Evolutionary conservation across 2,888 invertebrate genomes (phyloP), one percentile per base, ranked within the genome.

Genomic region (Euclidia mi): DNA sequence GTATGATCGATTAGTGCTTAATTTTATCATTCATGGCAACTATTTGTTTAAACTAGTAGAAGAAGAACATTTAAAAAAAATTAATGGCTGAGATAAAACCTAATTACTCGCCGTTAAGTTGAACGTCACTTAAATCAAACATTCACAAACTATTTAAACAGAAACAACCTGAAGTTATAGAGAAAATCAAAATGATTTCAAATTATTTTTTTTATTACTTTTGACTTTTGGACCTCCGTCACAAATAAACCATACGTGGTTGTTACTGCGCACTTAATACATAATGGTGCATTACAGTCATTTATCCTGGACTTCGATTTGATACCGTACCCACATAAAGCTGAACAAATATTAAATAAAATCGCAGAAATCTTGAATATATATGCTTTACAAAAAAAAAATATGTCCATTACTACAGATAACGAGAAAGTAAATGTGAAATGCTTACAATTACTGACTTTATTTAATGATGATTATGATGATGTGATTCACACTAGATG

Each of bases 401-500:
- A 43, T 25, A 29, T 37, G 14, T 50, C 46, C 11, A 45, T 53
- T 25, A 55, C 47, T 29, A 40, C 55, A 28, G 45, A 52, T 45
- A 55, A 55, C 18, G 47, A 55, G 25, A 35, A 42, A 15, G 14
- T 42, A 14, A 55, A 55, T 47, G 18, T 48, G 12, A 55, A 55
- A 42, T 37, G 17, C 12, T 42, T 55, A 42, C 55, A 47, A 20
- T 38, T 55, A 35, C 42, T 55, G 20, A 28, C 25, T 25, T 18
- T 55, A 42, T 47, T 55, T 47, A 4, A 55, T 43, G 25, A 14
- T 37, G 43, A 55, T 14, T 55, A 48, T 29, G 55, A 55, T 25
- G 2, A 55, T 37, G 55, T 55, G 9, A 28, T 37, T n/a, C 18
- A 14, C 38, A 56, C 32, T 1, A 28, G 28, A 11, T 41, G 28